phyloP scores from a whole-genome alignment of 2,797 vertebrate species.

The Aythya fuligula region DNA sequence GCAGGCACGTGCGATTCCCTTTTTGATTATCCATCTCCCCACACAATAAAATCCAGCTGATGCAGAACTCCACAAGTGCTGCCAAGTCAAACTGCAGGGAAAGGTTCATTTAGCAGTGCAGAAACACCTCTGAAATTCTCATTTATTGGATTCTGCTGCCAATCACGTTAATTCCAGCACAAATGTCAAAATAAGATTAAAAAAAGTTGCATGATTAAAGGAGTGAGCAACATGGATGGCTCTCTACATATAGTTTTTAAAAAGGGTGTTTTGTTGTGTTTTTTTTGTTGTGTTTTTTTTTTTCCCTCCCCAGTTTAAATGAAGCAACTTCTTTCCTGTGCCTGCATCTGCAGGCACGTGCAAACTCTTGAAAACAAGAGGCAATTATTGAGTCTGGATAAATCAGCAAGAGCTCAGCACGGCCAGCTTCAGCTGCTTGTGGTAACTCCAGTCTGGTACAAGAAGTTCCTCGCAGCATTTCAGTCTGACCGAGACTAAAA shows the following conservation, averaged over 20 bases:
- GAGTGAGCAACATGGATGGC: not conserved
- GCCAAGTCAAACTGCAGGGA: slow-evolving; percentile 61
- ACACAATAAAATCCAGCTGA: slow-evolving; percentile 69
- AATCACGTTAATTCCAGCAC: slow-evolving; percentile 44
- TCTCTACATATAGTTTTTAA: not conserved
- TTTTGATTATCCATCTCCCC: slow-evolving; percentile 59
- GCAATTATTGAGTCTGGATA: not conserved
- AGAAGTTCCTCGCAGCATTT: not conserved
- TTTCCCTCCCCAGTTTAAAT: not conserved
- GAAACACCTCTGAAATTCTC: slow-evolving; percentile 56
- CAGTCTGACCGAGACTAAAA: not conserved
- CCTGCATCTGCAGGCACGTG: slow-evolving; percentile 4
- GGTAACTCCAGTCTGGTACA: not conserved
- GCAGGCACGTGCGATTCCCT: slow-evolving; percentile 9
- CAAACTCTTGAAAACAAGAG: not conserved
- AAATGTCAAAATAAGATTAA: slow-evolving; percentile 49
- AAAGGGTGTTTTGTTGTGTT: not conserved
- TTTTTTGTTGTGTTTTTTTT: too few relatives aligned
- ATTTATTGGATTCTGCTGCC: slow-evolving; percentile 54
- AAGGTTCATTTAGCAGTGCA: slow-evolving; percentile 30
- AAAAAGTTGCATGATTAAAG: slow-evolving; percentile 37
- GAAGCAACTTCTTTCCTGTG: not conserved
- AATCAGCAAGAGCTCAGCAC: not conserved
- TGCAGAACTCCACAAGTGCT: slow-evolving; percentile 39
- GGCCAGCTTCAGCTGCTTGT: not conserved